These are phyloP conservation scores for Notolepis coatsorum DNA, from an alignment of 2,797 vertebrate genomes.

Conservation along the genomic window DNA sequence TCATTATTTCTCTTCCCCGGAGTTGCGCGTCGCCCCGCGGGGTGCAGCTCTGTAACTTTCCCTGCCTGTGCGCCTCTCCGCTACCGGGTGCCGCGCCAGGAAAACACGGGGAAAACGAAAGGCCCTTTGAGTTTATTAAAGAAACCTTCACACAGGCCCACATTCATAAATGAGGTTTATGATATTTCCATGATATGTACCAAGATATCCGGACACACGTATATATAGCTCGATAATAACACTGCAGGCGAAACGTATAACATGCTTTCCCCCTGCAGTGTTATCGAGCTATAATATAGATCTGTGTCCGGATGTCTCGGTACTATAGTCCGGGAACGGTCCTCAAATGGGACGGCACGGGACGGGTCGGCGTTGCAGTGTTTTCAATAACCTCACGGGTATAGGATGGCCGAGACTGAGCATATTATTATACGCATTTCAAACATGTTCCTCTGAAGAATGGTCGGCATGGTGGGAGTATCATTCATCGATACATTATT, in stretches of 20 bases:
- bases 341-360: slow-evolving; percentile 18
- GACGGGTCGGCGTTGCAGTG: slow-evolving; percentile 18
- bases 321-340: neutral
- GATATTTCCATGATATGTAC: too few relatives aligned
- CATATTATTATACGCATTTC: neutral
- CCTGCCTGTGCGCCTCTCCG: slow-evolving; percentile 50
- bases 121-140: too few relatives aligned
- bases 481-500: slow-evolving; percentile 34
- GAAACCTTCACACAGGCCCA: too few relatives aligned
- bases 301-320: slow-evolving; percentile 7
- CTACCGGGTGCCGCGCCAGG: slow-evolving; percentile 69
- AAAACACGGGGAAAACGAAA: slow-evolving; percentile 70
- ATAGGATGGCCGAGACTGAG: neutral
- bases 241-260: too few relatives aligned
- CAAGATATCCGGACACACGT: too few relatives aligned
- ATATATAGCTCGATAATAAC: too few relatives aligned
- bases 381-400: slow-evolving; percentile 12
- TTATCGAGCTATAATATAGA: slow-evolving; percentile 3
- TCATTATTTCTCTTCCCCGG: too few relatives aligned
- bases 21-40: slow-evolving; percentile 10
- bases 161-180: too few relatives aligned
- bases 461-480: slow-evolving; percentile 13
- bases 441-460: neutral
- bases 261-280: neutral
- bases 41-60: slow-evolving; percentile 65